Conservation (phyloP, 2,888 invertebrate genomes). For the Pseudococcus jackbeardsleyi region DNA sequence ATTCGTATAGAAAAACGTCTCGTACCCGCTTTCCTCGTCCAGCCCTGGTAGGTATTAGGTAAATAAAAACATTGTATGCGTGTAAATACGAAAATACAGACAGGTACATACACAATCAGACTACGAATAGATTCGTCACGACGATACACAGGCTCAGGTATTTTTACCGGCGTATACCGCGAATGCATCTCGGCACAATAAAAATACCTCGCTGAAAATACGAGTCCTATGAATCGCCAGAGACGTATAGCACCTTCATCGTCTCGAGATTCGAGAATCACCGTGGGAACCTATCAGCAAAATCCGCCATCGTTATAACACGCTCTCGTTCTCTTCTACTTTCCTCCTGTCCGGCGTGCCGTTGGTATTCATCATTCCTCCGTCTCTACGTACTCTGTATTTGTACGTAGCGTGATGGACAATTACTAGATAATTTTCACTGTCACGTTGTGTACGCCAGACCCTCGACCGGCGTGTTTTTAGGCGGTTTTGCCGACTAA, state of each 20-base stretch:
- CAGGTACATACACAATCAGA: not conserved
- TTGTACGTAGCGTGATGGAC: slow-evolving; percentile 51
- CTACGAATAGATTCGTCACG: slow-evolving; percentile 24
- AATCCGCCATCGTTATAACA: slow-evolving; percentile 2
- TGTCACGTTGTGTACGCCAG: slow-evolving; percentile 46
- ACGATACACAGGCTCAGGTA: not conserved
- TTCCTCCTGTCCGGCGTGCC: not conserved
- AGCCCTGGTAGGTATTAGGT: not conserved
- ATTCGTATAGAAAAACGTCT: no score
- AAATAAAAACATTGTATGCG: slow-evolving; percentile 28
- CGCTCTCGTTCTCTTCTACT: slow-evolving; percentile 18
- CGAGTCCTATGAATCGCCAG: not conserved
- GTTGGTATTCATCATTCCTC: not conserved
- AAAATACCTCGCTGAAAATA: slow-evolving; percentile 14
- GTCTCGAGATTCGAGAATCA: slow-evolving; percentile 2
- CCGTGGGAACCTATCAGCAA: slow-evolving; percentile 15
- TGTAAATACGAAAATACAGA: not conserved
- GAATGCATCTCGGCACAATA: not conserved
- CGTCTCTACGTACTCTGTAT: not conserved
- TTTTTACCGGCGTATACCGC: not conserved
- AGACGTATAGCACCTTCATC: not conserved
- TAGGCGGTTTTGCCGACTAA: not conserved
- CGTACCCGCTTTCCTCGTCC: not conserved
- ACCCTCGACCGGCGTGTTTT: not conserved
- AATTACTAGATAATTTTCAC: slow-evolving; percentile 62